Evolutionary conservation across 1,140 invertebrate species (phyloP), one percentile per base, ranked within the genome.

Genomic region (Babylonia areolata): DNA sequence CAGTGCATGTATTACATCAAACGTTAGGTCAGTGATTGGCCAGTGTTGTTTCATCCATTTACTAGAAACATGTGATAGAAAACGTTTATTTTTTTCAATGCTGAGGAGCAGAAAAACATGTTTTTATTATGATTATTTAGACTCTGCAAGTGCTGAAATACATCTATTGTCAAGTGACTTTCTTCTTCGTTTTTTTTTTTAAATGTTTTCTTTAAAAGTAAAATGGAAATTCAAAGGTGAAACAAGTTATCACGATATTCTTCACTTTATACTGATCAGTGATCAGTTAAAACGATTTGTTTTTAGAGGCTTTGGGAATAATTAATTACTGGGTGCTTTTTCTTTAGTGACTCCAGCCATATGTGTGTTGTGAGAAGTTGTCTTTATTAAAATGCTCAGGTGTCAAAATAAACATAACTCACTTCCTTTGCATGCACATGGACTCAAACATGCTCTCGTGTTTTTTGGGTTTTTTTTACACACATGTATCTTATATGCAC

Each of bases 21-120:
- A 35, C 6, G n/a, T 35, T 33, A 6, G 71, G 31, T 9, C 11
- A 35, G 31, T 73, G 31, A 35, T 3, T 23, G 71, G 35, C n/a
- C 71, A 73, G 31, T 35, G 71, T 33, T 73, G 71, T 73, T 35
- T 73, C 35, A 35, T 37, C 71, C 71, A 37, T 73, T 73, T 73
- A 73, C 3, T 35, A 35, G 11, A 35, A 37, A 35, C 58, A 64
- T 64, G 58, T 64, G 58, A 64, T 64, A 64, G 58, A 64, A 23
- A 64, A 64, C 28, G 23, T 64, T 12, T 64, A 12, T 64, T 64
- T 3, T 12, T 64, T 12, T 64, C 58, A 46, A 46, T n/a, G n/a
- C n/a, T n/a, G 58, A 23, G 20, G 58, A 17, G 58, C 23, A 64
- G 58, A 64, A 64, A 64, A 64, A 73, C 71, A 35, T 35, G 20